A percentile compares a stretch with the other conserved stretches of the same genome.
Conservation (phyloP, 2,888 invertebrate species). For the Gymnosoma rotundatum region DNA sequence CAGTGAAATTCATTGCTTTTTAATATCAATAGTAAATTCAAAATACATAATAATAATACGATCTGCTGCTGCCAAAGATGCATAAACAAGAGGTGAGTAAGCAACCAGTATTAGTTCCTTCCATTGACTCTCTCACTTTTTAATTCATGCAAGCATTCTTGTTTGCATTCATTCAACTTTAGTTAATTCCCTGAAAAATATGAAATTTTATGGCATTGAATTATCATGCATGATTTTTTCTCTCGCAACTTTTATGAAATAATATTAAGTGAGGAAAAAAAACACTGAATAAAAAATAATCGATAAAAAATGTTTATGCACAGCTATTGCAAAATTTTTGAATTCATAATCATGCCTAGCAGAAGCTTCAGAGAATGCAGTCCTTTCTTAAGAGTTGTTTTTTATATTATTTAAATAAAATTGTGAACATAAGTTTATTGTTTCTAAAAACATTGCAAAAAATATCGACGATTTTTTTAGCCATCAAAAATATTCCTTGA, state of each 20-base stretch:
- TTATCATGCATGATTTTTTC: conserved; percentile 27
- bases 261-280: conserved; percentile 35
- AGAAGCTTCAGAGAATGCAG: conserved; percentile 10
- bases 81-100: conserved; percentile 66
- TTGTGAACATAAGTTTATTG: too few species aligned
- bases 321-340: conserved; percentile 7
- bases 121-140: conserved; percentile 31
- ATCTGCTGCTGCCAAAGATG: conserved; percentile 7
- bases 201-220: conserved; percentile 6
- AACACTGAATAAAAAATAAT: conserved; percentile 26
- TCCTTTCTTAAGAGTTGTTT: neutral
- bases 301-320: conserved; percentile 53
- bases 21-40: conserved; percentile 47
- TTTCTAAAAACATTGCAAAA: too few species aligned
- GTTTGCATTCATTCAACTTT: conserved; percentile 58
- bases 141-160: conserved; percentile 38
- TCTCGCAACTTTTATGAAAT: conserved; percentile 9
- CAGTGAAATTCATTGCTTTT: conserved; percentile 62
- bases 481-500: too few species aligned
- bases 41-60: conserved; percentile 29
- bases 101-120: conserved; percentile 48
- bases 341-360: neutral
- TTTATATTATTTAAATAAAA: too few species aligned
- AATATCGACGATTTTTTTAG: too few species aligned
- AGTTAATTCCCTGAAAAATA: conserved; percentile 38